Conservation (phyloP, 2,797 vertebrate species). For the Sparus aurata region DNA sequence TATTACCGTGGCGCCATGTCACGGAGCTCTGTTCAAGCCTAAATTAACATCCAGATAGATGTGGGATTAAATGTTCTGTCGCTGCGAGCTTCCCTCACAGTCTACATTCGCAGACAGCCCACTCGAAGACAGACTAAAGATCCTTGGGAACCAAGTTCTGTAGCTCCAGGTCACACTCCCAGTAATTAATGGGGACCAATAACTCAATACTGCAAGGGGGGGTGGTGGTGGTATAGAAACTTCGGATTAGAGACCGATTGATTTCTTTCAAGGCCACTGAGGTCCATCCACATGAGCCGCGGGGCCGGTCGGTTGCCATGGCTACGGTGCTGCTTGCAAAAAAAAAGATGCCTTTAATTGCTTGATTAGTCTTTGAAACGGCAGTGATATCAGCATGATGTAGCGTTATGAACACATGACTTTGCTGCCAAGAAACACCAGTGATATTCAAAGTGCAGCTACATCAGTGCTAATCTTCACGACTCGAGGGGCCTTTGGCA, state of each 20-base stretch:
- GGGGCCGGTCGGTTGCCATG: slow-evolving; percentile 63
- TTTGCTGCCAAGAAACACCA: slow-evolving; percentile 72
- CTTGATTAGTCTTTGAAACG: slow-evolving; percentile 78
- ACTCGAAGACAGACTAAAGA: slow-evolving; percentile 45
- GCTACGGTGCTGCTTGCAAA: slow-evolving; percentile 46
- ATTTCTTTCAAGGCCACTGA: slow-evolving; percentile 66
- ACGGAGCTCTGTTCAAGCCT: neutral
- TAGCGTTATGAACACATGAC: slow-evolving; percentile 75
- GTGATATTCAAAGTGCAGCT: slow-evolving; percentile 55
- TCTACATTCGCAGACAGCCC: neutral
- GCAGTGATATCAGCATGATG: slow-evolving; percentile 68
- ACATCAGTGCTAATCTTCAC: slow-evolving; percentile 61
- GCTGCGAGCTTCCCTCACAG: neutral
- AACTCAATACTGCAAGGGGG: slow-evolving; percentile 67
- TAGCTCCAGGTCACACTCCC: slow-evolving; percentile 57
- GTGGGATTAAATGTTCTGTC: neutral
- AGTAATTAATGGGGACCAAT: slow-evolving; percentile 73
- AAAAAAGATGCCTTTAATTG: slow-evolving; percentile 69
- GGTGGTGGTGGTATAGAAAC: slow-evolving; percentile 49
- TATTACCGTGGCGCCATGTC: neutral
- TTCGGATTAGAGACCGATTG: slow-evolving; percentile 69
- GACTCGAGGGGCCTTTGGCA: slow-evolving; percentile 69
- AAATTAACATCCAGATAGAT: neutral
- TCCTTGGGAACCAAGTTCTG: slow-evolving; percentile 39
- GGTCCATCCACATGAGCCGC: slow-evolving; percentile 36